These are phyloP conservation scores for Mellivora capensis DNA, from an alignment of 2,113 vertebrate species.

Conservation along the genomic window DNA sequence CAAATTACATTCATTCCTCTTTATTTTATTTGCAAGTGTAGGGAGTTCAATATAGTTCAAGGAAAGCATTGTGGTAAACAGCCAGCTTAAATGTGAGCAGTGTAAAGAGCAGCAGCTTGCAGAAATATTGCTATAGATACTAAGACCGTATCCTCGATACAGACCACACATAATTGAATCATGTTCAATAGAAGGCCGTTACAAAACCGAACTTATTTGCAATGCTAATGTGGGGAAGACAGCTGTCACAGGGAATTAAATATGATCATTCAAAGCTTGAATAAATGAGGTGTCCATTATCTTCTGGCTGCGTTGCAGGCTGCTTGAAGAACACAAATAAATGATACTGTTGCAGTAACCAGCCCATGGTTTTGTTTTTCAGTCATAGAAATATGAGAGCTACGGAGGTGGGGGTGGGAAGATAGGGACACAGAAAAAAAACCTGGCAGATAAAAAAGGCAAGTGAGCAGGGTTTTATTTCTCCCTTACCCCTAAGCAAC, in stretches of 20 bases:
- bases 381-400: constrained; percentile 82
- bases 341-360: constrained; percentile 85
- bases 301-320: constrained; percentile 87
- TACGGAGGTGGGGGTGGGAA: constrained; percentile 74
- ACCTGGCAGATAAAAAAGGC: constrained; percentile 77
- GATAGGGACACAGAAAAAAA: constrained; percentile 76
- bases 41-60: constrained; percentile 85
- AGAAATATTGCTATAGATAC: constrained; percentile 87
- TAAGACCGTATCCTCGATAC: constrained; percentile 81
- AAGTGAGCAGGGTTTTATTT: constrained; percentile 68
- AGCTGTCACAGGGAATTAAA: constrained; percentile 90
- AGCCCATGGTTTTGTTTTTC: constrained; percentile 83
- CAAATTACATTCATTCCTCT: constrained; percentile 84
- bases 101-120: constrained; percentile 88
- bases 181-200: constrained; percentile 88
- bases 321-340: constrained; percentile 87
- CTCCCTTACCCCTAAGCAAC: background rate
- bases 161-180: constrained; percentile 89
- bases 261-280: constrained; percentile 89
- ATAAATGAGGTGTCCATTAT: constrained; percentile 90
- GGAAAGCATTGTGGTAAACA: constrained; percentile 87
- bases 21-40: constrained; percentile 84
- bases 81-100: constrained; percentile 85
- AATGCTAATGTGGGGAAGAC: constrained; percentile 88
- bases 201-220: constrained; percentile 88